These are phyloP conservation scores for Sarcoramphus papa DNA, from an alignment of 2,797 vertebrate genomes.

Conservation along the genomic window DNA sequence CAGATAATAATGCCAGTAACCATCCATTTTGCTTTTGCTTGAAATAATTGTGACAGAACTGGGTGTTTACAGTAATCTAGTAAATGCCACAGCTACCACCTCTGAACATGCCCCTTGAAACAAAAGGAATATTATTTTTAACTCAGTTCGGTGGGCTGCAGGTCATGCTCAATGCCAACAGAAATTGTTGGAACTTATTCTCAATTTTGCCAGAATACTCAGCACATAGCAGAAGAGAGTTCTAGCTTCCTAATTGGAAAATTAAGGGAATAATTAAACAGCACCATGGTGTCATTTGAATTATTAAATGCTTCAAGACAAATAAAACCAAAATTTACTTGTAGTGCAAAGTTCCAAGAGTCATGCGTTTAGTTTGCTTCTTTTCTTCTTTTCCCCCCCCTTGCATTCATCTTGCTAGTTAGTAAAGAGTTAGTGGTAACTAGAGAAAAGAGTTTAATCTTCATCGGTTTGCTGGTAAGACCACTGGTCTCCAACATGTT, in stretches of 20 bases:
- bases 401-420: not conserved
- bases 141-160: not conserved
- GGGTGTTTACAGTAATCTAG: not conserved
- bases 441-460: not conserved
- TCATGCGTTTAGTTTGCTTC: fast-evolving
- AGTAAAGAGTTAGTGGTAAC: not conserved
- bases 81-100: not conserved
- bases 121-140: not conserved
- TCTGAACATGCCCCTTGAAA: not conserved
- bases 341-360: not conserved
- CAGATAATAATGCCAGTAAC: not conserved
- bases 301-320: not conserved
- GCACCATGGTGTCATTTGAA: not conserved
- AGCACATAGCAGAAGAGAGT: not conserved
- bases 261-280: not conserved
- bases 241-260: not conserved
- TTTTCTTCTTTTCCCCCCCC: too few species aligned
- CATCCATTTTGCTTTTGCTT: not conserved
- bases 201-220: not conserved
- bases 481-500: not conserved
- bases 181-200: not conserved
- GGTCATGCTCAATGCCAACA: not conserved
- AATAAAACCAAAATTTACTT: not conserved
- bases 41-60: not conserved
- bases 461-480: not conserved